phyloP scores from a whole-genome alignment of 2,888 invertebrate species.

The Euzophera pinguis region DNA sequence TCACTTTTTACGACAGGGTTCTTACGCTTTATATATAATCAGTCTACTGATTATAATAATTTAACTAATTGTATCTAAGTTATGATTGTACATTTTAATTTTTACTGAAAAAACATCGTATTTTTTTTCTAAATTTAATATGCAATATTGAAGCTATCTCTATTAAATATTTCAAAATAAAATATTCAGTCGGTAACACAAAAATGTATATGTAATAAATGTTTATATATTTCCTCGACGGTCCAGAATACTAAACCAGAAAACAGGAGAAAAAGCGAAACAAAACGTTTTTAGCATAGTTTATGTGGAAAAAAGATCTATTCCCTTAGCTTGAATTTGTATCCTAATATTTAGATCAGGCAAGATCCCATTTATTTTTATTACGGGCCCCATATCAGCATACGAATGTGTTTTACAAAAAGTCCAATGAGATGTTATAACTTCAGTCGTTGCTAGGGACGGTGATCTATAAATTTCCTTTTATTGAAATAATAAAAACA shows the following conservation, averaged over 20 bases:
- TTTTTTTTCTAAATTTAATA: too few species aligned
- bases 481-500: conserved; percentile 32
- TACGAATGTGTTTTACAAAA: conserved; percentile 58
- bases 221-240: background rate
- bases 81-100: too few species aligned
- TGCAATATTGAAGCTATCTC: too few species aligned
- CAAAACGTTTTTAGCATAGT: conserved; percentile 15
- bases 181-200: too few species aligned
- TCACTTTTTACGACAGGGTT: too few species aligned
- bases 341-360: conserved; percentile 63
- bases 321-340: conserved; percentile 45
- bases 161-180: too few species aligned
- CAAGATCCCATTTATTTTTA: conserved; percentile 63
- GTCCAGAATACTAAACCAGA: conserved; percentile 1
- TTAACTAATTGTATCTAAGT: too few species aligned
- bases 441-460: conserved; percentile 30
- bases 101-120: too few species aligned
- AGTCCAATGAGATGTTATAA: conserved; percentile 43
- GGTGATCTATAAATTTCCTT: conserved; percentile 37
- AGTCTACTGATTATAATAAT: too few species aligned
- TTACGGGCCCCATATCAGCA: conserved; percentile 60
- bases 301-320: conserved; percentile 32
- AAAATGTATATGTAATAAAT: background rate
- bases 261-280: conserved; percentile 10
- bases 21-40: too few species aligned